A percentile compares a stretch with the other conserved stretches of the same genome.
Conservation (phyloP, 2,888 invertebrate species). For the Frankliniella fusca region DNA sequence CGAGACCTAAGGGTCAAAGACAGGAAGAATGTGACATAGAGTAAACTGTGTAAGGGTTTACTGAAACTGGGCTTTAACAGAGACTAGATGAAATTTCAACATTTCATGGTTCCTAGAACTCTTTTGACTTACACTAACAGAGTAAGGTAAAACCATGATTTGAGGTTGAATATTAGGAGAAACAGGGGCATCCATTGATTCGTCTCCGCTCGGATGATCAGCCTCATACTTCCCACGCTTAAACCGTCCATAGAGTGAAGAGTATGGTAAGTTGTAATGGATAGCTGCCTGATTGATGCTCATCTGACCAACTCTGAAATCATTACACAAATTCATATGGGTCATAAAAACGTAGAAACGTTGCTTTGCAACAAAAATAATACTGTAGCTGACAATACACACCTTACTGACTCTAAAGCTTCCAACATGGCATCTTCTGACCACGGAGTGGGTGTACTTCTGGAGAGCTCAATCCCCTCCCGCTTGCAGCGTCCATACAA, state of each 20-base stretch:
- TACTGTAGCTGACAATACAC: conserved; percentile 32
- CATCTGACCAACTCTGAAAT: conserved; percentile 78
- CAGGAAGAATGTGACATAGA: not conserved
- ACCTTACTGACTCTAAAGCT: conserved; percentile 84
- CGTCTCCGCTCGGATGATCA: conserved; percentile 44
- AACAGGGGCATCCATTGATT: conserved; percentile 28
- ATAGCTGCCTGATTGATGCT: conserved; percentile 91
- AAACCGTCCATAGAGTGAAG: conserved; percentile 82
- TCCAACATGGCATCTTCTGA: conserved; percentile 91
- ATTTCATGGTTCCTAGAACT: not conserved
- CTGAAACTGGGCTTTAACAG: not conserved
- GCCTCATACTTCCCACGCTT: conserved; percentile 79
- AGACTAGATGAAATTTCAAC: not conserved
- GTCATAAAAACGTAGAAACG: conserved; percentile 5
- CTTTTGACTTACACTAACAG: not conserved
- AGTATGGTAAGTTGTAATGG: conserved; percentile 85
- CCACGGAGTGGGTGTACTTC: conserved; percentile 89
- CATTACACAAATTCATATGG: not conserved
- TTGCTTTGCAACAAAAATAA: no score
- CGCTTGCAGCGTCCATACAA: conserved; percentile 83
- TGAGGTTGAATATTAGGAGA: conserved; percentile 17
- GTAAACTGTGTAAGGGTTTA: not conserved
- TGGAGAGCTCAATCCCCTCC: conserved; percentile 82
- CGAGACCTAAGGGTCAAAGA: not conserved
- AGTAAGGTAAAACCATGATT: not conserved